phyloP scores from a whole-genome alignment of 2,113 vertebrate genomes.

The Prinia subflava region DNA sequence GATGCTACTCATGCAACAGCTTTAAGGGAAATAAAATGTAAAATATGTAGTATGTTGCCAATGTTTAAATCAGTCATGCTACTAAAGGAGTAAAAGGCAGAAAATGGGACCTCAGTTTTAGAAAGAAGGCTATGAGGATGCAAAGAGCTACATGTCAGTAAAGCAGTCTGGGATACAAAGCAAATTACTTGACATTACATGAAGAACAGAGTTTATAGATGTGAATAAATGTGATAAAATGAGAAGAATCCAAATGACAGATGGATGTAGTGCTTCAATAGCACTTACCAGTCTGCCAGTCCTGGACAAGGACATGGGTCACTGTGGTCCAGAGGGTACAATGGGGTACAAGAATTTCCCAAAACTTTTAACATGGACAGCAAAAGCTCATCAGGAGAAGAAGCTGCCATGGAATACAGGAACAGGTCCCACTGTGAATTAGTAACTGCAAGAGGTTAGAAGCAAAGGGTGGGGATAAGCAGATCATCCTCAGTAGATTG shows the following conservation, averaged over 20 bases:
- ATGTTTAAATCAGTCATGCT: background rate
- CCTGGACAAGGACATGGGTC: background rate
- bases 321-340: background rate
- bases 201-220: background rate
- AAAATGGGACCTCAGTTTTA: background rate
- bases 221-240: background rate
- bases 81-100: background rate
- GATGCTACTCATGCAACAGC: constrained; percentile 13
- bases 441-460: background rate
- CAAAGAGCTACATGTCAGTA: background rate
- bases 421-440: background rate
- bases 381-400: background rate
- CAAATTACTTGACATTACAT: background rate
- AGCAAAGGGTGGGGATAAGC: background rate
- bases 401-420: background rate
- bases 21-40: background rate
- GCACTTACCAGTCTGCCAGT: background rate
- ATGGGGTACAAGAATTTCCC: background rate
- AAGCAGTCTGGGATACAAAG: background rate
- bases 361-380: background rate
- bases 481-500: background rate
- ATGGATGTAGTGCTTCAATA: background rate
- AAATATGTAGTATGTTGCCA: background rate
- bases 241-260: background rate
- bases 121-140: background rate